These are phyloP conservation scores for Escarpia spicata DNA, from an alignment of 2,888 invertebrate species.

Conservation along the genomic window DNA sequence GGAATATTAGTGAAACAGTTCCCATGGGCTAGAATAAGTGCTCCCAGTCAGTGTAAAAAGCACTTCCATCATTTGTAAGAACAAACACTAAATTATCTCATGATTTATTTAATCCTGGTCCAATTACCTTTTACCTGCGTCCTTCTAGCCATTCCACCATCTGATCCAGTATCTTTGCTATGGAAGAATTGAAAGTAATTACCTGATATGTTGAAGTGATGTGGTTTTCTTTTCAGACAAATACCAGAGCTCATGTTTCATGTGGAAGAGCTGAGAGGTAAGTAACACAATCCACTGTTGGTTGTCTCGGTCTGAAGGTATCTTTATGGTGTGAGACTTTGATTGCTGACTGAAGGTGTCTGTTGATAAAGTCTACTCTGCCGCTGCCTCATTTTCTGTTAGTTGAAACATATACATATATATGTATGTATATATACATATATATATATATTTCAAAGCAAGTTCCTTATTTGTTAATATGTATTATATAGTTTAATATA, in stretches of 20 bases:
- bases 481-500: no score
- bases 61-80: no score
- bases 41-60: no score
- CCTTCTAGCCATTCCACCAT: background rate
- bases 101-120: no score
- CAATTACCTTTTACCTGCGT: no score
- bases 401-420: background rate
- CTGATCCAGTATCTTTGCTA: background rate
- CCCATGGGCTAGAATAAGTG: no score
- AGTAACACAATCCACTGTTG: slow-evolving; percentile 26
- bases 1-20: no score
- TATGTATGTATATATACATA: no score
- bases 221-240: slow-evolving; percentile 71
- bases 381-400: background rate
- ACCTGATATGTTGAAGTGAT: background rate
- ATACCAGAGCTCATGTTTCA: slow-evolving; percentile 96
- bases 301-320: background rate
- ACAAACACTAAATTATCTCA: no score
- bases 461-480: no score
- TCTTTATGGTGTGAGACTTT: background rate
- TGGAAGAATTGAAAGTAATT: slow-evolving; percentile 1
- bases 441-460: no score
- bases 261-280: slow-evolving; percentile 92
- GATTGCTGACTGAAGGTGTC: background rate
- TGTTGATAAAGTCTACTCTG: background rate